Base-by-base conservation (phyloP, 2,888 invertebrate species). In the Thumatha senex region DNA sequence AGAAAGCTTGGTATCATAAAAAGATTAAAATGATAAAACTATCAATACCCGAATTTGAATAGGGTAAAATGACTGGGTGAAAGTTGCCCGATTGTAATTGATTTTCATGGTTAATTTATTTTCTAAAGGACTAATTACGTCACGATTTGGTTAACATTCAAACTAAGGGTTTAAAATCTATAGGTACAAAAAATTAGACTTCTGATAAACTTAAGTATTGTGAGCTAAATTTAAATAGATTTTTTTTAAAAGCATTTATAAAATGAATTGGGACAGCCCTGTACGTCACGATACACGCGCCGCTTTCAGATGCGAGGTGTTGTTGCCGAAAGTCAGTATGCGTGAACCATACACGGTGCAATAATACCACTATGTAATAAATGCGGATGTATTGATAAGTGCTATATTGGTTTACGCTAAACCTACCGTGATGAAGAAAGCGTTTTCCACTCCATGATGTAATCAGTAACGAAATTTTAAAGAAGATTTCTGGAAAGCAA, bases 281-380 rank as follows among this genome's bases (percentile, higher is more conserved):
- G 43, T 7, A 35, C 29, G n/a, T 48, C 34, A 49, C 18, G 41
- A 31, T 47, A 18, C 49, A 54, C 33, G 47, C 51, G 43, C 53
- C 58, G 56, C 56, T 49, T 53, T 24, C 5, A 2, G 56, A 53
- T 42, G 55, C 50, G 58, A 40, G 36, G 51, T 56, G 58, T 44
- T 18, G 35, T 56, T 66, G 54, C 54, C 64, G 52, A 67, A 66
- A 67, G 31, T 34, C 54, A 57, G 43, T 49, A 46, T 51, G 58
- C 63, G 56, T 63, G 61, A 66, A 67, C 61, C 61, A 46, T 56
- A 42, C 51, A 51, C 49, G 36, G 3, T 38, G 46, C 47, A 44
- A 30, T 43, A 56, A 51, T 53, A 60, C 46, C 9, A 61, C 66
- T 61, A 56, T 43, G 58, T 49, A 66, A 66, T 39, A 40, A 31